Evolutionary conservation across 2,888 invertebrate species (phyloP).

Genomic region (Drosophila vallismaia): DNA sequence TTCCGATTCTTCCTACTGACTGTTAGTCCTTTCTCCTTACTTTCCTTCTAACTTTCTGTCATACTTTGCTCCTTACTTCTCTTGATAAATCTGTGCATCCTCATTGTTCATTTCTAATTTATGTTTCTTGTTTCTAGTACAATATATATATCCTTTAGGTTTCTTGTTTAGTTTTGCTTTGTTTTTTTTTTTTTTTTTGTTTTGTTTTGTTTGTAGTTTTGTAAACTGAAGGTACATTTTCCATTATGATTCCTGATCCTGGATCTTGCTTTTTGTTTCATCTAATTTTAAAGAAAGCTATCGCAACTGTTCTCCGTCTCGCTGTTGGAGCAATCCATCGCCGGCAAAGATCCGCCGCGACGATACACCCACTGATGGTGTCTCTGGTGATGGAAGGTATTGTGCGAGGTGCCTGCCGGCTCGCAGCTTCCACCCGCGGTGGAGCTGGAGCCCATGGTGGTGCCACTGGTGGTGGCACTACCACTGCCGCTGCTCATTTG

Average conservation of each 20-base stretch:
- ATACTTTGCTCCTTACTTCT: too few species aligned
- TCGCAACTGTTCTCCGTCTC: slow-evolving; percentile 84
- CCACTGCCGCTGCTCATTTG: slow-evolving; percentile 42
- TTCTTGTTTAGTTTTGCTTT: slow-evolving; percentile 5
- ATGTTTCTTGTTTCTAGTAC: too few species aligned
- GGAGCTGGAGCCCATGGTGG: background rate
- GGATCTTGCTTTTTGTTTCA: background rate
- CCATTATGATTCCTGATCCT: slow-evolving; percentile 19
- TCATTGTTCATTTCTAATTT: slow-evolving; percentile 4
- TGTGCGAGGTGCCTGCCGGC: background rate
- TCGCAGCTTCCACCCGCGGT: background rate
- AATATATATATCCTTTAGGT: slow-evolving; percentile 22
- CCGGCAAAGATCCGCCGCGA: slow-evolving; percentile 79
- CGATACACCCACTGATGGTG: slow-evolving; percentile 55
- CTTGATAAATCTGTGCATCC: background rate
- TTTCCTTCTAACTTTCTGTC: background rate
- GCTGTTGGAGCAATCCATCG: slow-evolving; percentile 81
- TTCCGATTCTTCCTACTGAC: slow-evolving; percentile 26
- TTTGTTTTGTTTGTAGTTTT: slow-evolving; percentile 43
- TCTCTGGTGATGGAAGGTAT: slow-evolving; percentile 5
- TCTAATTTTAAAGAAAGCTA: slow-evolving; percentile 67
- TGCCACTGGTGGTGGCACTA: slow-evolving; percentile 8
- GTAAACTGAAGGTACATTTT: slow-evolving; percentile 74
- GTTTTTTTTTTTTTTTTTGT: slow-evolving; percentile 4
- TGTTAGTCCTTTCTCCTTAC: background rate